These are phyloP conservation scores for Metridium senile DNA, from an alignment of 92 coral and sea anemone species.

Conservation along the genomic window DNA sequence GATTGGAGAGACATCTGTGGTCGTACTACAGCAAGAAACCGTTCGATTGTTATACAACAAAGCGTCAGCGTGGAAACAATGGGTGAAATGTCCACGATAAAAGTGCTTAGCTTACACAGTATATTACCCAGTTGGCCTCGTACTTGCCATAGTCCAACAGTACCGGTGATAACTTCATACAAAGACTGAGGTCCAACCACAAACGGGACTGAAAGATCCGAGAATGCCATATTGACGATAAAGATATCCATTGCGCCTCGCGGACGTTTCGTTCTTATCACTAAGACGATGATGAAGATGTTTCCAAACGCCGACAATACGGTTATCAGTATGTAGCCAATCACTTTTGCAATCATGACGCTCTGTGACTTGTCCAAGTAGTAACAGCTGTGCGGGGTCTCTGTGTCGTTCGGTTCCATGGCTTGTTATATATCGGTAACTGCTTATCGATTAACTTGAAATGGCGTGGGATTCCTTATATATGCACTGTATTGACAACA, in stretches of 20 bases:
- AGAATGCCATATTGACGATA: constrained; percentile 39
- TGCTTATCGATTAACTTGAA: neutral
- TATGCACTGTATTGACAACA: neutral
- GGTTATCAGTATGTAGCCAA: neutral
- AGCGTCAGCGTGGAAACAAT: constrained; percentile 30
- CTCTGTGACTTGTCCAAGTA: neutral
- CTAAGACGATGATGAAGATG: constrained; percentile 22
- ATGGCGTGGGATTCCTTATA: neutral
- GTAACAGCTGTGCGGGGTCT: neutral
- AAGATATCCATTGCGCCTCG: constrained; percentile 31
- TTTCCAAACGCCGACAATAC: constrained; percentile 29
- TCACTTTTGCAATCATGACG: constrained; percentile 9
- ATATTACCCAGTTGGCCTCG: constrained; percentile 22
- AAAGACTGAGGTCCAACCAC: constrained; percentile 18
- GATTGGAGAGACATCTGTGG: constrained; percentile 9
- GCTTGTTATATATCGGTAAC: neutral
- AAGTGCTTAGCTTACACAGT: constrained; percentile 27
- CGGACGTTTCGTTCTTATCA: constrained; percentile 1
- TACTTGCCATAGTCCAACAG: constrained; percentile 22
- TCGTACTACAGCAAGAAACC: constrained; percentile 25
- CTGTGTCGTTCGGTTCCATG: neutral
- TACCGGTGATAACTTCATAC: constrained; percentile 14
- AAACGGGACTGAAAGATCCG: constrained; percentile 35
- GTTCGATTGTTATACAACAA: constrained; percentile 27
- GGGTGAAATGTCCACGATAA: constrained; percentile 30